Base-by-base conservation (phyloP, 2,888 invertebrate genomes). In the Callosobruchus maculatus region DNA sequence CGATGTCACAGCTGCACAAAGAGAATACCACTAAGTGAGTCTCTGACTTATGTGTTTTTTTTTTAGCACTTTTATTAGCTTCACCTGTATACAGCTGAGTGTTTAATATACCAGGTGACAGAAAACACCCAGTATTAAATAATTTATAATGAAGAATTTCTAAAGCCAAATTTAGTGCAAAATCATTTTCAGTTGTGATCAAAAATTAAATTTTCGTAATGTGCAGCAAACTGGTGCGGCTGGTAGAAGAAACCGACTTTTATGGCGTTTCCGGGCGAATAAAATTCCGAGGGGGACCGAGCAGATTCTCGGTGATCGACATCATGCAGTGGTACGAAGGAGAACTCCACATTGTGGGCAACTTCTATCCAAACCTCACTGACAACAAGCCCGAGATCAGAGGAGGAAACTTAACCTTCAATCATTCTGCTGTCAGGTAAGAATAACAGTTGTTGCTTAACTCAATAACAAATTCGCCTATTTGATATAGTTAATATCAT, bases 261-360 rank as follows among this genome's bases (percentile, higher is more conserved):
- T 84, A 90, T 71, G 95, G 95, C 2, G 92, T 94, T 0, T 93
- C 94, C 0, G 95, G 95, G 0, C 87, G 89, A 74, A 92, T 95
- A 4, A 90, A 90, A 78, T 95, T 95, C 83, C 86, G 89, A 0
- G 91, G 91, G 0, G 93, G 93, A 0, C 91, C 93, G 0, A 93
- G 94, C 2, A 88, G 94, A 66, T 89, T 90, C 74, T 90, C 91
- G 0, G 87, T 88, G 0, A 89, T 93, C 67, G 88, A 91, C 79
- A 87, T 93, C 20, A 85, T 90, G 21, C 92, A 93, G 80, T 91
- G 91, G 89, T 84, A 89, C 5, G 85, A 90, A 77, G 87, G 88
- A 69, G 82, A 85, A 2, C 88, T 87, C 0, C 82, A 85, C 0
- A 82, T 89, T 5, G 86, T 93, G n/a, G 93, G 92, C 0, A 86